Evolutionary conservation across 2,113 vertebrate genomes (phyloP).

Genomic region (Rhea pennata): DNA sequence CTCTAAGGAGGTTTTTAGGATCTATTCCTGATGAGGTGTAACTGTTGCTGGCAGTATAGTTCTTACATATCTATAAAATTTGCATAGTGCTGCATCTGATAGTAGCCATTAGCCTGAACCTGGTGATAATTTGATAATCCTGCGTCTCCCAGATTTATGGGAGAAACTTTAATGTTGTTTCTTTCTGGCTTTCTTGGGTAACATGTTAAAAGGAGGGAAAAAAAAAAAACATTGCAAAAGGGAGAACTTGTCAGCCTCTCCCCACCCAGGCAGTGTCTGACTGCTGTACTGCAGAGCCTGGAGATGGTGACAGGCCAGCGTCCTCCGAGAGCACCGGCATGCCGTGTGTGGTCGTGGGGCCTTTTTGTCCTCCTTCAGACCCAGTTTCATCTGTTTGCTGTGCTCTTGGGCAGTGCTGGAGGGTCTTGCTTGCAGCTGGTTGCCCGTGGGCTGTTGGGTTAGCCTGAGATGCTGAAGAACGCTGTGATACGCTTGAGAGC

Average conservation of each 20-base stretch:
- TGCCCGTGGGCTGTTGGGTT: neutral
- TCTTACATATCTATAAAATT: neutral
- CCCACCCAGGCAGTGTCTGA: neutral
- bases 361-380: neutral
- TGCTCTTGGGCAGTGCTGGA: fast-evolving
- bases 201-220: neutral
- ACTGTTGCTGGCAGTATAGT: fast-evolving
- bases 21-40: neutral
- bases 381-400: neutral
- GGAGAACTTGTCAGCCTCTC: neutral
- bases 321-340: fast-evolving
- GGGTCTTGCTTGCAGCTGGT: neutral
- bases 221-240: neutral
- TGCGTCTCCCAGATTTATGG: neutral
- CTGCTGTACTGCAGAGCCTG: neutral
- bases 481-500: neutral
- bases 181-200: neutral
- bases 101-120: neutral
- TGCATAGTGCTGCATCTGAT: fast-evolving
- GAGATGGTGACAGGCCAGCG: neutral
- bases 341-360: too few relatives aligned
- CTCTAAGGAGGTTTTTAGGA: neutral
- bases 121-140: neutral
- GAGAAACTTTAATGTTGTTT: fast-evolving
- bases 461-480: neutral